Evolutionary conservation across 2,797 vertebrate genomes (phyloP), one percentile per base, ranked within the genome.

Genomic region (Alosa sapidissima): DNA sequence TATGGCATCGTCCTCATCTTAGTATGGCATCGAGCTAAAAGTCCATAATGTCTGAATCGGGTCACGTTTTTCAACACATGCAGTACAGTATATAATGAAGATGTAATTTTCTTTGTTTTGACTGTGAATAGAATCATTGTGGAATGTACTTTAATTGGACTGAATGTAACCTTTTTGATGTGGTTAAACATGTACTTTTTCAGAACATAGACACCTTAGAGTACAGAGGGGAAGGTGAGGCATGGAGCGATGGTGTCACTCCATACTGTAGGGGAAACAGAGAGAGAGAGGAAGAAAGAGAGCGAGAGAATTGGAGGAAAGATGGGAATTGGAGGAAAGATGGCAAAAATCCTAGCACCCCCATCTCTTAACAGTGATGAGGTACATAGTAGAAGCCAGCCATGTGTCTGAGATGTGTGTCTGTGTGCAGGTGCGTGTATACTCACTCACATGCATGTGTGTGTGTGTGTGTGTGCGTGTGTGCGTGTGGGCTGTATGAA

Each of bases 1-100:
- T 93, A 93, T 92, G 94, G 94, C 94, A 95, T 84, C 52, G 48
- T 78, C 72, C 41, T 78, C 72, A 78, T 78, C 72, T 78, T 78
- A 78, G 72, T 78, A 78, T 68, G 81, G 84, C 84, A 81, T 85
- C 62, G 47, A 68, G 81, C 60, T 48, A 49, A 82, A 85, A 85
- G 51, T 81, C 81, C 83, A 84, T 41, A n/a, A 84, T 60, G 82
- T 85, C 48, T 51, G 49, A 55, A 52, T 52, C 54, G 62, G 75
- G 55, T 62, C 84, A 62, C 45, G 55, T 81, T 81, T 81, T 82
- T 68, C 47, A 65, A 82, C 28, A 82, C 51, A 82, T 82, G 81
- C 58, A 85, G 81, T 62, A 85, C 72, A 78, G 72, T 78, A 78
- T 78, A 78, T 78, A 78, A 75, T 45, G 68, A 78, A 45, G 72